A percentile compares a stretch with the other conserved stretches of the same genome.
These are phyloP conservation scores for Lophius americanus DNA, from an alignment of 2,797 vertebrate species.

Conservation along the genomic window DNA sequence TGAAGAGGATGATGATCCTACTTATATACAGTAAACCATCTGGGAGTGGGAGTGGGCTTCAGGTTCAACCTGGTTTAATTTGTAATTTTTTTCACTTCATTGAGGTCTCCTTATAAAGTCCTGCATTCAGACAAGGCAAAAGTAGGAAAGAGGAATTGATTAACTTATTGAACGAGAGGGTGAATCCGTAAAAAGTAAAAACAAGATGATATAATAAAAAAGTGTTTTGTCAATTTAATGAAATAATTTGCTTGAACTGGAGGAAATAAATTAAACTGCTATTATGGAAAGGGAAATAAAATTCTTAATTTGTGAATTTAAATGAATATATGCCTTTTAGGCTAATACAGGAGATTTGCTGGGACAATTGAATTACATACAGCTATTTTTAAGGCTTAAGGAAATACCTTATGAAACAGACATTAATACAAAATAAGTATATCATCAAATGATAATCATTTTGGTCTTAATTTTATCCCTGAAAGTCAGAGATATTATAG, in stretches of 20 bases:
- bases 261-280: background rate
- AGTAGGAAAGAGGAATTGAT: background rate
- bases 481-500: too few relatives aligned
- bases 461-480: background rate
- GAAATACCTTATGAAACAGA: background rate
- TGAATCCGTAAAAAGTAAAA: conserved; percentile 30
- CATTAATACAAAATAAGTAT: background rate
- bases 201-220: conserved; percentile 6
- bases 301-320: background rate
- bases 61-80: conserved; percentile 34
- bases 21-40: conserved; percentile 75
- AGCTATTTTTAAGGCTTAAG: background rate
- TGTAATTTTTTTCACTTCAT: conserved; percentile 26
- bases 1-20: conserved; percentile 58
- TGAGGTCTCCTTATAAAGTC: background rate
- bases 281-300: background rate
- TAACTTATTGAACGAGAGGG: conserved; percentile 27
- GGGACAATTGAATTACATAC: background rate
- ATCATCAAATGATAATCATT: background rate
- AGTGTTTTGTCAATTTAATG: background rate
- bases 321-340: too few relatives aligned
- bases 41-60: conserved; percentile 44
- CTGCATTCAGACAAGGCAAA: conserved; percentile 2
- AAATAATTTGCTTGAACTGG: background rate
- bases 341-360: background rate